Percentiles rank a stretch among this genome's conserved stretches.
Conservation (phyloP, 2,113 vertebrate species). For the Pluvianellus socialis region DNA sequence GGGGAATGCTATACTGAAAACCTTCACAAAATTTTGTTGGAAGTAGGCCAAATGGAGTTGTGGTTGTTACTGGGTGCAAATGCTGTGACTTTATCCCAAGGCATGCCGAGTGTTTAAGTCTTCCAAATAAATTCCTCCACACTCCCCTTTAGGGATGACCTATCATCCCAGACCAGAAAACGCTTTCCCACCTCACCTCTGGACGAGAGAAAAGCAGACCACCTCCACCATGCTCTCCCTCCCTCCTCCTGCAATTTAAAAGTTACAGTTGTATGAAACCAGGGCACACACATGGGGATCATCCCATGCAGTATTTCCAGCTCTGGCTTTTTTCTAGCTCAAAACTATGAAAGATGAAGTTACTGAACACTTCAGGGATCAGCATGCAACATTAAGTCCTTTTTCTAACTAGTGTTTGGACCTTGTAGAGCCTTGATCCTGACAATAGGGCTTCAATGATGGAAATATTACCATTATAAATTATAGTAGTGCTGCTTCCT, state of each 20-base stretch:
- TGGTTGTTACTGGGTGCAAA: constrained; percentile 6
- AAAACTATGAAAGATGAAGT: constrained; percentile 19
- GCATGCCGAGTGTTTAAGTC: not conserved
- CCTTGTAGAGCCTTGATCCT: not conserved
- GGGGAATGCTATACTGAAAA: not conserved
- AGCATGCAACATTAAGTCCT: not conserved
- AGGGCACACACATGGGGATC: not conserved
- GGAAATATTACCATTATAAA: not conserved
- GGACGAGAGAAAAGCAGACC: not conserved
- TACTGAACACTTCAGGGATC: not conserved
- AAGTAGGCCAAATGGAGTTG: not conserved
- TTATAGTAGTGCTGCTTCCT: not conserved
- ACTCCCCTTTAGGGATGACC: constrained; percentile 28
- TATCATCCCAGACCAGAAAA: constrained; percentile 5
- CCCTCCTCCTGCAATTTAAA: not conserved
- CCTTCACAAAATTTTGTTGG: not conserved
- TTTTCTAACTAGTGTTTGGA: not conserved
- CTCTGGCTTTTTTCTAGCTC: not conserved
- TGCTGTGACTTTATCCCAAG: not conserved
- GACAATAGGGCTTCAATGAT: not conserved
- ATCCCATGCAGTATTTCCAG: not conserved
- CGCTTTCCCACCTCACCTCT: not conserved
- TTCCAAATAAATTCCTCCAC: constrained; percentile 27
- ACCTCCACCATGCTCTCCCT: not conserved
- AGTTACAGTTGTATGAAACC: not conserved